Percentiles rank a stretch among this genome's conserved stretches.
phyloP scores from a whole-genome alignment of 2,113 vertebrate genomes.

The Glaucomys volans region DNA sequence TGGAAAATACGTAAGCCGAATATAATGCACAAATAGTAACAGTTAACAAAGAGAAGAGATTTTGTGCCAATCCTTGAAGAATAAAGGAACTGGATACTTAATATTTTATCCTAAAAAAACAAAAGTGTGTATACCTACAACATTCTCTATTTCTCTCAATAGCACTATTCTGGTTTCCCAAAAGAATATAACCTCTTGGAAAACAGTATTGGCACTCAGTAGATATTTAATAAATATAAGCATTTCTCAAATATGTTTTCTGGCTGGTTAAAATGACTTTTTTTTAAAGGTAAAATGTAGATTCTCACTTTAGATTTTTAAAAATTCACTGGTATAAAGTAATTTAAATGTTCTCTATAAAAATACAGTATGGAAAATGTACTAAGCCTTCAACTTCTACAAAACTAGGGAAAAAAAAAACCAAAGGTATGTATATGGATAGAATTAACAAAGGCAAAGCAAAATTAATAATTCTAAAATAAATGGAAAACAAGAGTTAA shows the following conservation, averaged over 20 bases:
- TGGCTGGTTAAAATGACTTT: neutral
- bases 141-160: constrained; percentile 15
- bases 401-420: neutral
- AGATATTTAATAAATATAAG: neutral
- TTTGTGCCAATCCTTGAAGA: neutral
- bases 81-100: neutral
- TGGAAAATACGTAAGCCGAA: neutral
- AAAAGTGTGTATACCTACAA: neutral
- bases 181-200: neutral
- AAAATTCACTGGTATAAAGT: neutral
- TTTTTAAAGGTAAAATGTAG: neutral
- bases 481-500: constrained; percentile 21
- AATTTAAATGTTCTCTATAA: constrained; percentile 18
- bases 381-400: neutral
- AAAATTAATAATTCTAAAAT: constrained; percentile 17
- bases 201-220: neutral
- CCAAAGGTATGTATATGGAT: neutral
- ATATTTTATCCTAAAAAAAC: constrained; percentile 33
- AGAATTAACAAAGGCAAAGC: neutral
- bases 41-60: neutral
- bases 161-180: neutral
- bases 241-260: constrained; percentile 31
- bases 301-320: neutral
- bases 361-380: neutral
- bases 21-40: neutral